Conservation (phyloP, 2,113 vertebrate species). For the Cervus canadensis region DNA sequence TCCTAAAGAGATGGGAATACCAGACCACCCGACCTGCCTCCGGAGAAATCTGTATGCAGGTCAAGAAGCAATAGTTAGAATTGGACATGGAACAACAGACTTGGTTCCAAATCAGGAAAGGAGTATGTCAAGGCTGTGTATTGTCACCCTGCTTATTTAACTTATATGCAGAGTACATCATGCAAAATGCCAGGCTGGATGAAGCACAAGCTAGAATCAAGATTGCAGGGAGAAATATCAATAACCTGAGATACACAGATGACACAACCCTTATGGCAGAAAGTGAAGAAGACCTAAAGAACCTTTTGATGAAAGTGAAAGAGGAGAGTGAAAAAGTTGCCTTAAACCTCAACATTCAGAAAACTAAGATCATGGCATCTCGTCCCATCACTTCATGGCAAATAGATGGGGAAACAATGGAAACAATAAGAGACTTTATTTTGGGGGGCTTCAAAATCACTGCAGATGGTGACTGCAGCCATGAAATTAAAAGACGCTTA, state of each 20-base stretch:
- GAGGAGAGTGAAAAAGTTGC: not conserved
- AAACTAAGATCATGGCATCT: not conserved
- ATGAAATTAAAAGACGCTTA: not conserved
- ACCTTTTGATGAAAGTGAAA: not conserved
- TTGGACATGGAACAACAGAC: not conserved
- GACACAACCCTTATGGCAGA: not conserved
- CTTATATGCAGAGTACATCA: not conserved
- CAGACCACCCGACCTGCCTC: not conserved
- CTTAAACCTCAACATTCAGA: not conserved
- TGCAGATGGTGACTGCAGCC: not conserved
- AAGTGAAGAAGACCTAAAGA: not conserved
- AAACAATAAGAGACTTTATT: not conserved
- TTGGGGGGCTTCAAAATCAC: not conserved
- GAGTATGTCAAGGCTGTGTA: not conserved
- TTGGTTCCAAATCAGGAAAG: not conserved
- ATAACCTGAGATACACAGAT: not conserved
- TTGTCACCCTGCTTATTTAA: not conserved
- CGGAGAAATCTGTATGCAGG: not conserved
- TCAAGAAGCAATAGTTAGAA: not conserved
- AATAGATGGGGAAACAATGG: not conserved
- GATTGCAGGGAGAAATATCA: not conserved
- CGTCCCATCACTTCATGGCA: not conserved
- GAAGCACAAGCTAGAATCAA: not conserved
- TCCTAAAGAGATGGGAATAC: not conserved
- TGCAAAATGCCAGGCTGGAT: not conserved